Evolutionary conservation across 2,113 vertebrate genomes (phyloP).

Genomic region (Tricholaema leucomelas): DNA sequence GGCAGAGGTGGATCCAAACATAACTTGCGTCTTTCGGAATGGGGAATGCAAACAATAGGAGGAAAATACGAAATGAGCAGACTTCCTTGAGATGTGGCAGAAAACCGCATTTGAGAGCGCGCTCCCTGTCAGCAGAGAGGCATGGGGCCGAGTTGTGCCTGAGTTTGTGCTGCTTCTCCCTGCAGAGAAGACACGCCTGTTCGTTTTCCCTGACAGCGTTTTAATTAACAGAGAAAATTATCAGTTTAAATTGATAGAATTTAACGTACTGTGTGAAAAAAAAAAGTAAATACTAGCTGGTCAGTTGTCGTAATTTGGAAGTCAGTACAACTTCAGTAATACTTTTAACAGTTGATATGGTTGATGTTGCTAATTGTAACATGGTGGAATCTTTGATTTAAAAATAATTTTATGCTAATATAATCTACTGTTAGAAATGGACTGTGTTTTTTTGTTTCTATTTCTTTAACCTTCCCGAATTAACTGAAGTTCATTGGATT

Average conservation of each 20-base stretch:
- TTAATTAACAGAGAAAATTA: background rate
- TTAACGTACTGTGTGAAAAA: background rate
- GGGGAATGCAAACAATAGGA: background rate
- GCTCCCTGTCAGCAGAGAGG: background rate
- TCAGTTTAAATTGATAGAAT: background rate
- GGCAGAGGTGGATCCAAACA: background rate
- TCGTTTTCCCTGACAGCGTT: background rate
- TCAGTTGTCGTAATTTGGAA: background rate
- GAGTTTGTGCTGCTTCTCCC: background rate
- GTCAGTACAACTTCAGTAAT: background rate
- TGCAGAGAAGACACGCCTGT: accelerated
- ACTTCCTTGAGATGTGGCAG: background rate
- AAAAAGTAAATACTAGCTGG: too few species aligned
- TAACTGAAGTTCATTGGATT: background rate
- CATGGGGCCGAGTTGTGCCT: background rate
- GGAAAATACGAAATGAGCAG: background rate
- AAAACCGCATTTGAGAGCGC: background rate
- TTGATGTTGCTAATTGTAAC: background rate
- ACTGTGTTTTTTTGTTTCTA: accelerated
- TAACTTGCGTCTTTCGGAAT: background rate
- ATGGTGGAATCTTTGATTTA: background rate
- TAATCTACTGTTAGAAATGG: background rate
- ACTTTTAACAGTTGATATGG: background rate
- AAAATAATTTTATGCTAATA: background rate
- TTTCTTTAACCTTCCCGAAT: background rate